Percentiles rank a stretch among this genome's conserved stretches.
These are phyloP conservation scores for Antechinus stuartii DNA, from an alignment of 2,113 vertebrate species.

Conservation along the genomic window DNA sequence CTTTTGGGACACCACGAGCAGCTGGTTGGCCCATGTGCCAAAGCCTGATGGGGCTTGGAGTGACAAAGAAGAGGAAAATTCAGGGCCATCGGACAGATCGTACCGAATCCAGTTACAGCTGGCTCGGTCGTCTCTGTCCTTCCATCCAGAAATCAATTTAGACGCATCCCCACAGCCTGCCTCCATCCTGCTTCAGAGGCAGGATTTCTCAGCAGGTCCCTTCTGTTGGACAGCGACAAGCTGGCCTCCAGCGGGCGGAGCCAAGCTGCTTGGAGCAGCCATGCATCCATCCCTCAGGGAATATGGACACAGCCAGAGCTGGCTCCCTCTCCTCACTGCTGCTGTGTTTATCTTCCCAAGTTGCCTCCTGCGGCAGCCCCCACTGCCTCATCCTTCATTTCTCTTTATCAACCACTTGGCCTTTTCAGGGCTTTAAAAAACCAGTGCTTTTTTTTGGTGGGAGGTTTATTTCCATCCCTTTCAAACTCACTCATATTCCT, in stretches of 20 bases:
- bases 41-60: neutral
- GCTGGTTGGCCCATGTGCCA: too few relatives aligned
- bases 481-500: neutral
- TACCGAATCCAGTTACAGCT: neutral
- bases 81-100: neutral
- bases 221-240: accelerated
- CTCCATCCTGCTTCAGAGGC: neutral
- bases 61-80: neutral
- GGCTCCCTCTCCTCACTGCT: accelerated
- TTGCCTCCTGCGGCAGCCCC: neutral
- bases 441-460: neutral
- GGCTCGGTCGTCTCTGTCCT: neutral
- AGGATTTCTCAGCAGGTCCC: neutral
- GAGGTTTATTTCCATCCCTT: neutral
- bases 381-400: neutral
- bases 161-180: neutral
- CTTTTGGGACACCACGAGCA: neutral
- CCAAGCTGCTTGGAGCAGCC: accelerated
- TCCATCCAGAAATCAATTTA: neutral
- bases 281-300: neutral
- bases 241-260: neutral
- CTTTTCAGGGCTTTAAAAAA: neutral
- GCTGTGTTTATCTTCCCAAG: neutral
- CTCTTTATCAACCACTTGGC: neutral
- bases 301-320: neutral